Evolutionary conservation across 2,888 invertebrate species (phyloP), one percentile per base, ranked within the genome.

Genomic region (Argyresthia albistria): DNA sequence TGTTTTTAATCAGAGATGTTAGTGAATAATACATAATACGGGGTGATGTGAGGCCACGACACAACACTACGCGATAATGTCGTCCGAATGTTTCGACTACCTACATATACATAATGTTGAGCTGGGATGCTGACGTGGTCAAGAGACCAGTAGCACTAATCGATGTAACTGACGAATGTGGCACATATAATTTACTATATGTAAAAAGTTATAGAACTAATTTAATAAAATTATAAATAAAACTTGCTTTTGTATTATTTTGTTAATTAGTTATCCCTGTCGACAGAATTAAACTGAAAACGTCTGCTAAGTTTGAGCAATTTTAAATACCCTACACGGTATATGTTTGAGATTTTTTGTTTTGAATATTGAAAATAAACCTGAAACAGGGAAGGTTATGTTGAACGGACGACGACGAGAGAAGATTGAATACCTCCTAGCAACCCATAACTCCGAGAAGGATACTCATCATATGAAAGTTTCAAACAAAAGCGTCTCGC

Each of bases 151-250:
- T 80, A 80, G 80, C 80, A 80, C 80, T 73, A 80, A 79, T 78
- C 77, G 71, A 78, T 80, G 77, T 80, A 78, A 77, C 78, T 80
- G 78, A 76, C 71, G 76, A 74, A 79, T 67, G 75, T 75, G 79
- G 81, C 83, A 83, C 84, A 82, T 76, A 76, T 73, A 76, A 81
- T 80, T 80, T 81, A 83, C 81, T 79, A 77, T 81, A 82, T 84
- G 83, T 84, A 84, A 83, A 80, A 86, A 80, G 82, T 82, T 86
- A 86, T 86, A 86, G 86, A 86, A 84, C 81, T 84, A 86, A 86
- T 83, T 84, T 86, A 87, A 86, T 87, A 86, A 86, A 87, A 86
- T 82, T 84, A 83, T 86, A 83, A 86, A 83, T 77, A 80, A 80
- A 76, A 64, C 55, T 25, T 39, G 52, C 25, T 69, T 65, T 70